Base-by-base conservation (phyloP, 2,888 invertebrate species). In the Pollenia griseotomentosa region DNA sequence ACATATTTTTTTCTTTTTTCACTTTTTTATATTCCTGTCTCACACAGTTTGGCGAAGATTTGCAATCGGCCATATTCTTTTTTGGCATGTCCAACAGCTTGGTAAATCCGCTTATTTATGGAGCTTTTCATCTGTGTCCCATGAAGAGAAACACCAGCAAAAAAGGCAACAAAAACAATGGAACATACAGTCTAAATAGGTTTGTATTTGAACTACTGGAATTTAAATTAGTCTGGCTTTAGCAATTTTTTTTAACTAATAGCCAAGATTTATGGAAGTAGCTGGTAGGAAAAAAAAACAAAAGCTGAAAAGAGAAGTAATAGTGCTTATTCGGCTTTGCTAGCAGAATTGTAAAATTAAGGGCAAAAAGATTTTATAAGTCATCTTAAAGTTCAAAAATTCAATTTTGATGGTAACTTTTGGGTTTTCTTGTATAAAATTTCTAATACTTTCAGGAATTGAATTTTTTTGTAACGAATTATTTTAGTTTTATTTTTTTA, bases 41-140 rank as follows among this genome's bases (percentile, higher is more conserved):
- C 83, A 40, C 74, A 57, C 94, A 96, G 96, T 93, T 95, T 91
- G 95, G 95, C 87, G 96, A 96, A 89, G 96, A 96, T 88, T 94
- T 97, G 8, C 95, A 96, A 79, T 95, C 95, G 7, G 96, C 95
- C 55, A 97, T 97, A 88, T 97, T 97, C 93, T 97, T 97, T 94
- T 97, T 97, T 90, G 97, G 97, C 6, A 96, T 97, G 96, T 96
- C 96, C 77, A 97, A 97, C 94, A 97, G 97, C 92, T 94, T 97
- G 90, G 96, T 97, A 89, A 97, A 97, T 93, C 97, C 97, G 0
- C 94, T 97, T 73, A 97, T 97, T 89, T 97, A 97, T 90, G 97
- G 97, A 48, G 97, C 97, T n/a, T 97, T 97, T 93, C 97, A 97
- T 93, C 94, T 97, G 88, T 96, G 97, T 95, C 96, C 96, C 2